phyloP scores from a whole-genome alignment of 37 sponge, comb jelly and placozoan species.

The Bolinopsis microptera region DNA sequence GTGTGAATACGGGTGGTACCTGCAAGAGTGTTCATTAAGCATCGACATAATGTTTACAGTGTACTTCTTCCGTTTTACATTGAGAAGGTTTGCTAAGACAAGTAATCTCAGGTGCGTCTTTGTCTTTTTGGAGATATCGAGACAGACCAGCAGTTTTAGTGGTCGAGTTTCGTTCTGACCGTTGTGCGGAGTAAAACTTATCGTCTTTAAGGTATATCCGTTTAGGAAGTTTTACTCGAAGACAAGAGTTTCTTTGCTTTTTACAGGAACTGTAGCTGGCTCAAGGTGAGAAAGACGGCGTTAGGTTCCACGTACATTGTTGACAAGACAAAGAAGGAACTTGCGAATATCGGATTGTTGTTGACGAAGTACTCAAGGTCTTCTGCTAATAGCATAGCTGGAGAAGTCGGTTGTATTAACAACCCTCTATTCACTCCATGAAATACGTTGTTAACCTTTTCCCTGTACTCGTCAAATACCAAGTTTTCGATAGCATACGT shows the following conservation, averaged over 20 bases:
- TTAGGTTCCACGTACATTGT: not conserved
- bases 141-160: not conserved
- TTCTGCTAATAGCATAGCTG: not conserved
- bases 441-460: not conserved
- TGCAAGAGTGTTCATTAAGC: too few species aligned
- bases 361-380: not conserved
- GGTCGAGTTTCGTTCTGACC: not conserved
- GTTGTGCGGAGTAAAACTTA: not conserved
- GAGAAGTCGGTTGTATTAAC: not conserved
- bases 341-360: not conserved
- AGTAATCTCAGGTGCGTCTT: not conserved
- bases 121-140: not conserved
- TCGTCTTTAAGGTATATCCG: not conserved
- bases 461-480: not conserved
- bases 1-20: too few species aligned
- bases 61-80: too few species aligned
- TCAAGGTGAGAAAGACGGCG: not conserved
- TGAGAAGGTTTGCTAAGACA: too few species aligned
- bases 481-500: not conserved
- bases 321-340: not conserved
- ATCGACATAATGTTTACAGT: too few species aligned
- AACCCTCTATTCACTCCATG: not conserved
- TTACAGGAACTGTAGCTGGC: not conserved
- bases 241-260: not conserved
- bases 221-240: not conserved